phyloP scores from a whole-genome alignment of 2,797 vertebrate species.

The Buphagus erythrorhynchus region DNA sequence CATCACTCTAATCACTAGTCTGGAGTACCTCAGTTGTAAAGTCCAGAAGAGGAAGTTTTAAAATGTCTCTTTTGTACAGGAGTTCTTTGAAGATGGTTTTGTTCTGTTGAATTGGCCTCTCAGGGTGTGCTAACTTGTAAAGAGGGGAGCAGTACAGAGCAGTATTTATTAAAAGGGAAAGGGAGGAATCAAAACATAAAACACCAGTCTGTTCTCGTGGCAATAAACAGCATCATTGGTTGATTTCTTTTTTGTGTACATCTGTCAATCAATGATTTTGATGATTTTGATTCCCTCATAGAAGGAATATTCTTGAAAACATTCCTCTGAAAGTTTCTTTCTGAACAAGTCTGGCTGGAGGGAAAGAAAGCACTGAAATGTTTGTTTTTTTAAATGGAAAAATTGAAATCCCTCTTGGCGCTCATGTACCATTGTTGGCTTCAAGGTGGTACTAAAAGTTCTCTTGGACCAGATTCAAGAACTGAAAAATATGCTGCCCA shows the following conservation, averaged over 20 bases:
- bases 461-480: constrained; percentile 24
- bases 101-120: background rate
- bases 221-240: background rate
- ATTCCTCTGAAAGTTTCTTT: background rate
- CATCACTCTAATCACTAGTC: background rate
- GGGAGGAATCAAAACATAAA: background rate
- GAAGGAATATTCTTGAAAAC: background rate
- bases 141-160: background rate
- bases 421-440: background rate
- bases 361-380: background rate
- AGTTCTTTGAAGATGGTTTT: background rate
- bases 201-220: background rate
- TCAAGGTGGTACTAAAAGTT: constrained; percentile 59
- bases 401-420: constrained; percentile 12
- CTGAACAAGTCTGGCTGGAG: background rate
- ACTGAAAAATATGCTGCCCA: constrained; percentile 12
- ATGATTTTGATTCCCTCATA: background rate
- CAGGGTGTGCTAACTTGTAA: background rate
- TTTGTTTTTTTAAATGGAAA: constrained; percentile 28
- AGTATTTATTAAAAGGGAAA: background rate
- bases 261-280: background rate
- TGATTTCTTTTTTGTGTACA: background rate
- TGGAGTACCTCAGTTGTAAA: background rate
- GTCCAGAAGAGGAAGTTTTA: background rate
- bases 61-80: background rate